These are phyloP conservation scores for Pantherophis alleghaniensis DNA, from an alignment of 2,797 vertebrate species.

Conservation along the genomic window DNA sequence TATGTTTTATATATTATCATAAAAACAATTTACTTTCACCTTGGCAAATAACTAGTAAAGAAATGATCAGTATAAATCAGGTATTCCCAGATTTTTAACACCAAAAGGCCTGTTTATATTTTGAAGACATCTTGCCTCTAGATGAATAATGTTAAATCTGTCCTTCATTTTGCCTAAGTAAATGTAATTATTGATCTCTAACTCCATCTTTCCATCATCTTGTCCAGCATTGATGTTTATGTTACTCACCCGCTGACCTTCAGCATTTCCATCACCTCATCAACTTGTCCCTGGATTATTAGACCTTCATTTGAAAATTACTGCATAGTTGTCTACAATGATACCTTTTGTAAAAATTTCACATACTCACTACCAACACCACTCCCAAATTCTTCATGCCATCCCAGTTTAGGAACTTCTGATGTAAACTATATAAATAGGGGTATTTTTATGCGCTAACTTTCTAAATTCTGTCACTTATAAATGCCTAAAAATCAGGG, in stretches of 20 bases:
- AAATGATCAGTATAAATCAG: not conserved
- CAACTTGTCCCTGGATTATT: not conserved
- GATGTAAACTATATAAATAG: not conserved
- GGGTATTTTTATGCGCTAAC: not conserved
- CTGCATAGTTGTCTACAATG: not conserved
- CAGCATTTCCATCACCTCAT: not conserved
- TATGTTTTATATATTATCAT: not conserved
- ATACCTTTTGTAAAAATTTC: not conserved
- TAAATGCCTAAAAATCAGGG: conserved; percentile 28
- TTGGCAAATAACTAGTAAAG: not conserved
- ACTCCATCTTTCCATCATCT: not conserved
- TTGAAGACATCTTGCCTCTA: not conserved
- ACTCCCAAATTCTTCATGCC: not conserved
- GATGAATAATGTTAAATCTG: not conserved
- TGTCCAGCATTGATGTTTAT: not conserved
- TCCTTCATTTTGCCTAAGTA: not conserved
- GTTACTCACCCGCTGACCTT: not conserved
- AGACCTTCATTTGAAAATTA: not conserved
- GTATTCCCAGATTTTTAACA: not conserved
- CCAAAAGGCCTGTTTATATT: not conserved
- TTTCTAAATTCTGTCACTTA: not conserved
- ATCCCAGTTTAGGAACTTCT: not conserved
- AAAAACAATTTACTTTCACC: not conserved
- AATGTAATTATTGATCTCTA: not conserved
- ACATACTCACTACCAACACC: not conserved